Evolutionary conservation across 2,797 vertebrate species (phyloP), one percentile per base, ranked within the genome.

Genomic region (Florisuga fusca): DNA sequence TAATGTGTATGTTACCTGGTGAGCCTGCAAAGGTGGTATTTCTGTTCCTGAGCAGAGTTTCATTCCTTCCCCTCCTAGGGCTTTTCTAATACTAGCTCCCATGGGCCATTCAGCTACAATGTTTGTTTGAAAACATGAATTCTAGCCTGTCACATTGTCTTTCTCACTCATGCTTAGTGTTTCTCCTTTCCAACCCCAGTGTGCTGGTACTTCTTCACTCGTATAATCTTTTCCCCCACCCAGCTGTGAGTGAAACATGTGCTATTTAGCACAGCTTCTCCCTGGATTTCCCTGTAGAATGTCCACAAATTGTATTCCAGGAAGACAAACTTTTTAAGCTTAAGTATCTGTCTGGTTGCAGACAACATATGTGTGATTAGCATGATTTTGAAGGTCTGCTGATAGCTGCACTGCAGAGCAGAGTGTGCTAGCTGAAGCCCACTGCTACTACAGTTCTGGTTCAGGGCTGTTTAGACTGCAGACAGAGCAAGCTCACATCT

Each of bases 351-450:
- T 54, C 48, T 89, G 57, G 18, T 84, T 63, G 38, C 51, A 54
- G 33, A 54, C 23, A 12, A 31, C 7, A 2, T 1, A 1, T 1
- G 1, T 5, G 1, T 55, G 38, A 67, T 67, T 46, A 45, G 53
- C 18, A 3, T 46, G 31, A 36, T 45, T 22, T 45, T 71, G 51
- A 73, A 50, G n/a, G 59, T 57, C 34, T 93, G 48, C 57, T 85
- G 62, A 27, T 69, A 78, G 62, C 34, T 91, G 54, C 43, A 19
- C 15, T 78, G 82, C 38, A 51, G 50, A 79, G 57, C 57, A 73
- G 38, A 31, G 16, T 68, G 41, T 50, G 22, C 71, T 86, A 83
- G 46, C 50, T 91, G 53, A 68, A 80, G 48, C 26, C 41, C 15
- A 12, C 25, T 86, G 54, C 62, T 90, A 59, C 55, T 75, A 23